Conservation (phyloP, 2,113 vertebrate species). For the Bujurquina vittata region DNA sequence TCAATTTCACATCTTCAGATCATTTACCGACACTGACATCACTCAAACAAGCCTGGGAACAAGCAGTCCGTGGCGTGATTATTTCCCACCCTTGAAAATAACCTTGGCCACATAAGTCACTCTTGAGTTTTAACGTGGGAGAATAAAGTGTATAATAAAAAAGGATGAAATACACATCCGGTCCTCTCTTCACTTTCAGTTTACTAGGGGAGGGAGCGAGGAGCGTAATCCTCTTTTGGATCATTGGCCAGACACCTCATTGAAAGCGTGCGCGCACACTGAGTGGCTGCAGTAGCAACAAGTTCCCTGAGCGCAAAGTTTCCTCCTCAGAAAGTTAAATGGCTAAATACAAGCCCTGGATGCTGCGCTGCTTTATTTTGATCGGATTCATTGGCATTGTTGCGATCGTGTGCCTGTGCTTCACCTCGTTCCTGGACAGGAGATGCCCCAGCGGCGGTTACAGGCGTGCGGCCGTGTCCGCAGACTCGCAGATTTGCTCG, state of each 20-base stretch:
- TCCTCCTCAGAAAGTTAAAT: slow-evolving; percentile 1
- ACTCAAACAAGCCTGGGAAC: neutral
- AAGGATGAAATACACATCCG: neutral
- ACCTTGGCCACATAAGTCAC: too few relatives aligned
- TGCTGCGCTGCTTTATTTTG: slow-evolving; percentile 35
- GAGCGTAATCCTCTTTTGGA: slow-evolving; percentile 3
- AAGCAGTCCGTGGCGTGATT: neutral
- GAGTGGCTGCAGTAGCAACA: neutral
- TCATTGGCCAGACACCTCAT: neutral
- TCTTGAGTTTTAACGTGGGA: too few relatives aligned
- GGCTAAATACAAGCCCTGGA: slow-evolving; percentile 45
- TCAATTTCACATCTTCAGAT: neutral
- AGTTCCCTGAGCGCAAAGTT: neutral
- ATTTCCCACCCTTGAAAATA: neutral
- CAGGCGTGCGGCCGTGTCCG: slow-evolving; percentile 65
- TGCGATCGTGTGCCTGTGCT: slow-evolving; percentile 35
- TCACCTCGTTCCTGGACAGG: neutral
- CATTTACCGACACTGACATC: neutral
- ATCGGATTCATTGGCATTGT: neutral
- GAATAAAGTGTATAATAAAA: too few relatives aligned
- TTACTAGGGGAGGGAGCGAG: neutral
- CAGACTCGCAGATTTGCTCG: slow-evolving; percentile 68
- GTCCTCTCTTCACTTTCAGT: neutral
- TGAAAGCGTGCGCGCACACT: neutral
- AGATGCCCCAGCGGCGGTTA: slow-evolving; percentile 49